A percentile compares a stretch with the other conserved stretches of the same genome.
These are phyloP conservation scores for Anas capensis DNA, from an alignment of 2,797 vertebrate species.

Conservation along the genomic window DNA sequence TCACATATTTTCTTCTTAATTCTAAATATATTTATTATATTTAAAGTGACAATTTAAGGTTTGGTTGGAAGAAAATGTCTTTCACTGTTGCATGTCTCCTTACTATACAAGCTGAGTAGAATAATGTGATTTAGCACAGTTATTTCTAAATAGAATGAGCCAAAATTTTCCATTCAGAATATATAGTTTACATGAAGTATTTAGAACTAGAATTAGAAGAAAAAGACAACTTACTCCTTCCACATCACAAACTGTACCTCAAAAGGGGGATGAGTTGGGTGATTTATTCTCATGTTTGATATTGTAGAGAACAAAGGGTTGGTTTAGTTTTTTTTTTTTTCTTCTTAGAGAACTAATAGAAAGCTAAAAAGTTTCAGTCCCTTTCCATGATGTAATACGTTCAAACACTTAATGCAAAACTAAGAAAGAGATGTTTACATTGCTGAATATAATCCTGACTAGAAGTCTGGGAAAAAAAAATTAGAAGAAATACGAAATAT, in stretches of 20 bases:
- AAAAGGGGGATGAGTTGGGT: background rate
- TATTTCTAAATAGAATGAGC: background rate
- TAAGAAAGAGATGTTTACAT: background rate
- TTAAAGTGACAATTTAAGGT: background rate
- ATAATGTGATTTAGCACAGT: background rate
- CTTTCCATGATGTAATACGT: background rate
- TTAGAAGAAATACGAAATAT: background rate
- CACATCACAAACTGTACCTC: conserved; percentile 13
- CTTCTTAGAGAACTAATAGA: background rate
- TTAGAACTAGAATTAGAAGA: background rate
- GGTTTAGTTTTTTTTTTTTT: background rate
- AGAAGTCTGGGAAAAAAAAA: background rate
- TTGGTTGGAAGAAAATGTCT: background rate
- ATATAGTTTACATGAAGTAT: background rate
- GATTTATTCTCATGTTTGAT: background rate
- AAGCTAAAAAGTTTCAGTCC: background rate
- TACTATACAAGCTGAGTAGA: background rate
- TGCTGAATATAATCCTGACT: background rate
- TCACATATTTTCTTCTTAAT: background rate
- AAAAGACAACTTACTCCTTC: conserved; percentile 26
- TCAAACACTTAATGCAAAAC: background rate
- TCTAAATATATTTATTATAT: background rate
- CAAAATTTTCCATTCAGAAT: background rate
- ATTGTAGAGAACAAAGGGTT: conserved; percentile 8
- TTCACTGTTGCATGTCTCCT: background rate